Conservation (phyloP, 2,888 invertebrate species). For the Ryuthela nishihirai region DNA sequence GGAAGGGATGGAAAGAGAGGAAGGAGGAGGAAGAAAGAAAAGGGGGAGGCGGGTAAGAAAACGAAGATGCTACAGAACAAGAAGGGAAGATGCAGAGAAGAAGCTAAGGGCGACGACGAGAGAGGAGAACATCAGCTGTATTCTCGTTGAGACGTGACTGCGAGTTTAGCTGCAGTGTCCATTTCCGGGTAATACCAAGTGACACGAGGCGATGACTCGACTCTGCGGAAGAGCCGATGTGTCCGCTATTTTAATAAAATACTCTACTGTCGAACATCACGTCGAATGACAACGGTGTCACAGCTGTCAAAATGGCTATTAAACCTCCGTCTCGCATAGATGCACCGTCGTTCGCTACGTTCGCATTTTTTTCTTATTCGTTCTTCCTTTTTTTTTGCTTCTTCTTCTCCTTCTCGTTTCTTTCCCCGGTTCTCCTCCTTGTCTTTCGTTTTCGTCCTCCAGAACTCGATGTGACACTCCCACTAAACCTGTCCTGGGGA, state of each 20-base stretch:
- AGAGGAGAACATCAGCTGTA: background rate
- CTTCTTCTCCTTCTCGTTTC: too few species aligned
- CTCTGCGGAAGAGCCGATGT: too few species aligned
- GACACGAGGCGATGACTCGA: constrained; percentile 30
- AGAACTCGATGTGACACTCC: constrained; percentile 18
- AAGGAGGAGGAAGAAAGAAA: background rate
- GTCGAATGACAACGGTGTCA: constrained; percentile 32
- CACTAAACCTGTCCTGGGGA: constrained; percentile 34
- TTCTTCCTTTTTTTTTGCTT: too few species aligned
- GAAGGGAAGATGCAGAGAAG: too few species aligned
- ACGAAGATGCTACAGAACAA: too few species aligned
- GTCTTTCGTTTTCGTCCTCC: too few species aligned
- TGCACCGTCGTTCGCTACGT: too few species aligned
- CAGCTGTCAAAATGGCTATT: constrained; percentile 38
- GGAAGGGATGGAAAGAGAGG: too few species aligned
- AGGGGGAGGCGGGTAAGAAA: background rate
- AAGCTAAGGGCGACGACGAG: background rate
- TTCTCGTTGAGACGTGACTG: constrained; percentile 15
- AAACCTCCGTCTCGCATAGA: constrained; percentile 32
- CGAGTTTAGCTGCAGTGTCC: constrained; percentile 30
- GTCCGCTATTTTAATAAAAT: constrained; percentile 38
- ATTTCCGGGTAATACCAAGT: constrained; percentile 39
- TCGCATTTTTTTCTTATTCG: too few species aligned
- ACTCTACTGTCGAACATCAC: constrained; percentile 30
- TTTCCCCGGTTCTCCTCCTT: too few species aligned